These are phyloP conservation scores for Temnothorax longispinosus DNA, from an alignment of 1,140 invertebrate genomes.

Conservation along the genomic window DNA sequence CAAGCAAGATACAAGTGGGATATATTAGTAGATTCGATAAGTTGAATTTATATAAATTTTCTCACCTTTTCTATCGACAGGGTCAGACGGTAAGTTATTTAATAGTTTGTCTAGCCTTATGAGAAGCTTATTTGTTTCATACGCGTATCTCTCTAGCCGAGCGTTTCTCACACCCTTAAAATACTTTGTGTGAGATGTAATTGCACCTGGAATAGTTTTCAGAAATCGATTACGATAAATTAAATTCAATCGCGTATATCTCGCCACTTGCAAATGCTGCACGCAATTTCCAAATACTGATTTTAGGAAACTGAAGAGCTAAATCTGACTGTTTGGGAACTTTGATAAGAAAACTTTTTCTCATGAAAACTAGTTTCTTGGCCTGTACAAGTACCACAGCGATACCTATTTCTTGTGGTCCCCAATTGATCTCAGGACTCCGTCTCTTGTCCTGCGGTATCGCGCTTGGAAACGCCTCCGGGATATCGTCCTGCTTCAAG, in stretches of 20 bases:
- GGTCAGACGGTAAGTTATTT: slow-evolving; percentile 92
- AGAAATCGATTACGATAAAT: neutral
- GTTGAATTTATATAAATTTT: slow-evolving; percentile 4
- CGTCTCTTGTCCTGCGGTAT: slow-evolving; percentile 68
- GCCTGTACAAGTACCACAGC: neutral
- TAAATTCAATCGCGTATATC: neutral
- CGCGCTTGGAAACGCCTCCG: slow-evolving; percentile 86
- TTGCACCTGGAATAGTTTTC: slow-evolving; percentile 86
- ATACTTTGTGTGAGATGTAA: slow-evolving; percentile 90
- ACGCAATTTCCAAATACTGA: neutral
- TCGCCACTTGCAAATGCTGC: too few species aligned
- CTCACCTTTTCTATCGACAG: slow-evolving; percentile 92
- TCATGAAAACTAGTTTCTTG: neutral
- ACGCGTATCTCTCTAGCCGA: slow-evolving; percentile 94
- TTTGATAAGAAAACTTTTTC: neutral
- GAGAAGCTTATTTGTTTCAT: slow-evolving; percentile 98
- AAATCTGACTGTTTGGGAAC: neutral
- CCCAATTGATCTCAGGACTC: slow-evolving; percentile 84
- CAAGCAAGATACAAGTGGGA: too few species aligned
- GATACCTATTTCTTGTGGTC: slow-evolving; percentile 88
- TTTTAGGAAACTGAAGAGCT: neutral
- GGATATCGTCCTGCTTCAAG: slow-evolving; percentile 91
- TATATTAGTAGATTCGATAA: neutral
- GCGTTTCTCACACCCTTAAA: slow-evolving; percentile 92
- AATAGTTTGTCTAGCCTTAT: slow-evolving; percentile 97